Base-by-base conservation (phyloP, 2,797 vertebrate species). In the Agapornis canus region DNA sequence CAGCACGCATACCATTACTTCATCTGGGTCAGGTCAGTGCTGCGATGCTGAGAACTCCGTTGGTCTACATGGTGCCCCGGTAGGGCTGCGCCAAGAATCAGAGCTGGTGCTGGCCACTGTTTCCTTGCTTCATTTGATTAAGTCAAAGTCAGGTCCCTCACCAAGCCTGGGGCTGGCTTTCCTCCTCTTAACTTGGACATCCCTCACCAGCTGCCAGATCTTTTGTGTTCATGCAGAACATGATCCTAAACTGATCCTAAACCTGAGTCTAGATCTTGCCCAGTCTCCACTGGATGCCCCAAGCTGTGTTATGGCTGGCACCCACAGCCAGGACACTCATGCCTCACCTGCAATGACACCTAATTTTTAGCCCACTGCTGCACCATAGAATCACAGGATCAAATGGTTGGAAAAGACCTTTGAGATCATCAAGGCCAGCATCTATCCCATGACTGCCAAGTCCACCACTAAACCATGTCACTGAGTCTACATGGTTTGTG, bases 21-120 rank as follows among this genome's bases (percentile, higher is more conserved):
- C 57, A 27, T 27, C 47, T 7, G 23, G 22, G 21, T 9, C 13
- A 5, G 21, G 22, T 3, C 1, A 1, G 2, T 9, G 32, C 51
- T 52, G 29, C 22, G 0, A 9, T 2, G 0, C n/a, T 16, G 9
- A 1, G 31, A 16, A 18, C 21, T 10, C 25, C 15, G 10, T n/a
- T 1, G 0, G 22, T 40, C 42, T 29, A 13, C n/a, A 6, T 0
- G 0, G 48, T 56, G 35, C 26, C 19, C 0, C 1, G 19, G 32
- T 9, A 23, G 43, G 49, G 48, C 63, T 37, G 19, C 9, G 13
- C 8, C 22, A 4, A 22, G 16, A 32, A 31, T 27, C 1, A 1
- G 29, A 21, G 70, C 17, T 76, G 72, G 3, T 16, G 18, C 8
- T 2, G 13, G 19, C 5, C 39, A 3, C 5, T 9, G n/a, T 22